Evolutionary conservation across 2,113 vertebrate species (phyloP), one percentile per base, ranked within the genome.

Genomic region (Podarcis cretensis): DNA sequence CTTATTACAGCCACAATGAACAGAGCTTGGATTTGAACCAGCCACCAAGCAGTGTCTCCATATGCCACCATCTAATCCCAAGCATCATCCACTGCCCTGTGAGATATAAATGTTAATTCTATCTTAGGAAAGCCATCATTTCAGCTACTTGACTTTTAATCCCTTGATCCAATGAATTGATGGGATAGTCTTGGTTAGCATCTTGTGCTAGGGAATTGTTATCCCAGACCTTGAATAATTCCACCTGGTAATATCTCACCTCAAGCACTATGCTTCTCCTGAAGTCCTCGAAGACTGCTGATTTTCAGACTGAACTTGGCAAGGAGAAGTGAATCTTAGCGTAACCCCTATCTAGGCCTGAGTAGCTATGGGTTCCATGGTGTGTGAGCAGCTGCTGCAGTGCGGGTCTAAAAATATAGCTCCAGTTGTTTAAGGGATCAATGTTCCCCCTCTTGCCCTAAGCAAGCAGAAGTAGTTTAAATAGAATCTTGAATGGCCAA

Each of bases 121-220:
- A 7, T 83, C 30, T 78, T 71, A 79, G 32, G 14, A n/a, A 78
- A 83, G 37, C 48, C 6, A 40, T 90, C 23, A 27, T 57, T 78
- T 88, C 37, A 76, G 30, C 40, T 88, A 71, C 65, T 80, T 80
- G 27, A 27, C 27, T 83, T 87, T 87, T 87, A 76, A 83, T 86
- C 43, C 43, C n/a, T 83, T 59, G 43, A 76, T 81, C 71, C 32
- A 48, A 18, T 78, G 74, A 73, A 90, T 13, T 71, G 25, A 78
- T 69, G 14, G 57, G 73, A 78, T 69, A n/a, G 37, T 57, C 73
- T 83, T 69, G 27, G 40, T 69, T 83, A 59, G 6, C 37, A 40
- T 82, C 35, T 40, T 90, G 59, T 13, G 3, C 32, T 83, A 3
- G 43, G 48, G 14, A 30, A 43, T 21, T 43, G 32, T n/a, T 20